Conservation (phyloP, 1,140 invertebrate genomes). For the Hestina assimilis region DNA sequence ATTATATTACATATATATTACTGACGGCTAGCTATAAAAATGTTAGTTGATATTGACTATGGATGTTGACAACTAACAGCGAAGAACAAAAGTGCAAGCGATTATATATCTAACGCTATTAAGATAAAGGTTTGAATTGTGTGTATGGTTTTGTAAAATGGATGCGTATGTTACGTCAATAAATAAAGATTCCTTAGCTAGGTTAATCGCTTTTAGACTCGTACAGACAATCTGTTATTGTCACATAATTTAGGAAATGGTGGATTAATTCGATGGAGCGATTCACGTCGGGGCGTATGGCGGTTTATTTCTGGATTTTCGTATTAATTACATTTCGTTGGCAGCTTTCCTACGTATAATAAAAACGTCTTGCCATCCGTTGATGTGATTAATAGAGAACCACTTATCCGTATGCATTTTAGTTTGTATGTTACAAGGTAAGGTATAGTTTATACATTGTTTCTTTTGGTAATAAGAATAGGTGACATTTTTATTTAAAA, state of each 20-base stretch:
- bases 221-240: conserved; percentile 59
- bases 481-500: too few species aligned
- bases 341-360: conserved; percentile 19
- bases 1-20: too few species aligned
- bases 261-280: conserved; percentile 55
- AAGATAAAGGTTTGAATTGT: background rate
- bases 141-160: background rate
- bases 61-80: conserved; percentile 2
- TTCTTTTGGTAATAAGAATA: too few species aligned
- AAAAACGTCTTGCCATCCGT: background rate
- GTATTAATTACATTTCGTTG: conserved; percentile 27
- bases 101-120: conserved; percentile 12
- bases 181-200: conserved; percentile 55
- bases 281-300: conserved; percentile 45
- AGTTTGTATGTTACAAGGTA: too few species aligned
- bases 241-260: conserved; percentile 61
- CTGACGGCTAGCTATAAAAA: conserved; percentile 56
- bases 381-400: too few species aligned
- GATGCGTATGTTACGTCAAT: conserved; percentile 31
- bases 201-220: conserved; percentile 48
- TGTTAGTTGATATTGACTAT: conserved; percentile 44
- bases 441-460: too few species aligned
- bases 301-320: conserved; percentile 38
- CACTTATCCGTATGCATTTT: too few species aligned
- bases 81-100: background rate